Evolutionary conservation across 2,797 vertebrate genomes (phyloP).

Genomic region (Oreochromis grahami): DNA sequence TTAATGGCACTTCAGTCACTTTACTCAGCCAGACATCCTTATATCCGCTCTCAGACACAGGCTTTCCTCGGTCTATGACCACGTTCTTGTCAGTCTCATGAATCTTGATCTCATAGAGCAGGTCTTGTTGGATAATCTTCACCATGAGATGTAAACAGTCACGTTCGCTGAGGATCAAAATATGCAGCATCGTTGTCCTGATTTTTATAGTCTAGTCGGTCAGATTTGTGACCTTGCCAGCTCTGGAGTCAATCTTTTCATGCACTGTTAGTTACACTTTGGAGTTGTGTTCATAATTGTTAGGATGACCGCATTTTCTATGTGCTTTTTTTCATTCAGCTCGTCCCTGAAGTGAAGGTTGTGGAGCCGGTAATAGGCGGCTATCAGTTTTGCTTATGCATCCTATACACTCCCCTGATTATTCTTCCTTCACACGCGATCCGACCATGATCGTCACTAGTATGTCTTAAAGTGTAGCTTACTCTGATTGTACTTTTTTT

Average conservation of each 20-base stretch:
- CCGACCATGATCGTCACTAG: slow-evolving; percentile 21
- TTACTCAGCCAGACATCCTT: not conserved
- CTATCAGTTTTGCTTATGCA: slow-evolving; percentile 70
- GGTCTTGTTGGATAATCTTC: slow-evolving; percentile 72
- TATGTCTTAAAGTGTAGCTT: not conserved
- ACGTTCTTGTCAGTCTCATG: slow-evolving; percentile 91
- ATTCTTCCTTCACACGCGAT: not conserved
- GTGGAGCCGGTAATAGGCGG: slow-evolving; percentile 86
- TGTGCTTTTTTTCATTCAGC: slow-evolving; percentile 83
- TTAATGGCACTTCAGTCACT: not conserved
- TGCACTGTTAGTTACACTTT: slow-evolving; percentile 45
- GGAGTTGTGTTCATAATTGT: slow-evolving; percentile 96
- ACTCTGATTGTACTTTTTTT: not conserved
- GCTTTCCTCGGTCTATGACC: slow-evolving; percentile 85
- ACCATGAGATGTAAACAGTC: slow-evolving; percentile 89
- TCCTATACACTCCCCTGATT: slow-evolving; percentile 44
- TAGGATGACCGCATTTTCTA: slow-evolving; percentile 92
- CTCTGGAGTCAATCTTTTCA: slow-evolving; percentile 78
- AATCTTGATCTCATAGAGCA: slow-evolving; percentile 89
- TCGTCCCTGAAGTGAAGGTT: slow-evolving; percentile 84
- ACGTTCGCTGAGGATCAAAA: slow-evolving; percentile 85
- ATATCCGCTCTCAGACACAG: not conserved
- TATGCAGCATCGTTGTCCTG: slow-evolving; percentile 89
- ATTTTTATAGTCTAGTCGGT: slow-evolving; percentile 94
- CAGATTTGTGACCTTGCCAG: slow-evolving; percentile 95